phyloP scores from a whole-genome alignment of 2,797 vertebrate genomes.

The Sparus aurata region DNA sequence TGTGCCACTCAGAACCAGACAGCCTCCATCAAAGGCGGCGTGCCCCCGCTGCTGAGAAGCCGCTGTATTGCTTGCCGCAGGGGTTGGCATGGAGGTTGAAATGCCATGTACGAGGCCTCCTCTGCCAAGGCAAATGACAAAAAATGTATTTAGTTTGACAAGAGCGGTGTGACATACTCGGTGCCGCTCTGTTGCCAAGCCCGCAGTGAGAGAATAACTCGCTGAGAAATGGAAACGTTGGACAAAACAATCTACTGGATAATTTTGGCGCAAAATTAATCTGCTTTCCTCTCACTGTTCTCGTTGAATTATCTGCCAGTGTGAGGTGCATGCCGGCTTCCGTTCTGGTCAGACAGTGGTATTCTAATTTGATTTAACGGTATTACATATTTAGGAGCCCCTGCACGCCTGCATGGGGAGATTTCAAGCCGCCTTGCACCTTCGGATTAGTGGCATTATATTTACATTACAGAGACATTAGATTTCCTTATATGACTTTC shows the following conservation, averaged over 20 bases:
- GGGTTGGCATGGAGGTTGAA: slow-evolving; percentile 62
- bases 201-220: slow-evolving; percentile 50
- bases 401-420: slow-evolving; percentile 65
- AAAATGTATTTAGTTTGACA: slow-evolving; percentile 73
- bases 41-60: slow-evolving; percentile 49
- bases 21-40: slow-evolving; percentile 53
- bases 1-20: slow-evolving; percentile 58
- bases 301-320: slow-evolving; percentile 66
- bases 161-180: slow-evolving; percentile 55
- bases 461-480: slow-evolving; percentile 77
- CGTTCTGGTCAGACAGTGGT: slow-evolving; percentile 65
- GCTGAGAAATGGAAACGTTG: slow-evolving; percentile 60
- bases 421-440: slow-evolving; percentile 70
- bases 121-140: slow-evolving; percentile 72
- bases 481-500: slow-evolving; percentile 66
- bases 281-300: slow-evolving; percentile 53
- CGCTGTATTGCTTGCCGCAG: slow-evolving; percentile 28
- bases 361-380: slow-evolving; percentile 79
- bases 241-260: slow-evolving; percentile 69
- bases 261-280: slow-evolving; percentile 71
- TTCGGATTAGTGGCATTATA: slow-evolving; percentile 73
- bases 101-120: slow-evolving; percentile 56
- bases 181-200: slow-evolving; percentile 39
- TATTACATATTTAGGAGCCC: slow-evolving; percentile 76
- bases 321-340: slow-evolving; percentile 53